These are phyloP conservation scores for Musca vetustissima DNA, from an alignment of 1,140 invertebrate genomes.

Conservation along the genomic window DNA sequence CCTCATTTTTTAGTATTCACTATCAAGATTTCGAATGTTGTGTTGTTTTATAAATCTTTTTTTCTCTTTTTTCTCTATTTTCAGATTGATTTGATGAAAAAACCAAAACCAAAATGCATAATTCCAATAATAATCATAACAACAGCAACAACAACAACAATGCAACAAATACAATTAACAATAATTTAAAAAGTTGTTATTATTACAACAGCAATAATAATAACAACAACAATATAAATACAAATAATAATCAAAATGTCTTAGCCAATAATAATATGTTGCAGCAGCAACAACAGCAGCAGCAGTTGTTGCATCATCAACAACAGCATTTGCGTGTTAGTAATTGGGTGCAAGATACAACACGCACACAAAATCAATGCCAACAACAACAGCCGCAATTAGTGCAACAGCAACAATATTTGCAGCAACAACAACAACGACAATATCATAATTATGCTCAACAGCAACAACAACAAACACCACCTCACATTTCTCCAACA, in stretches of 20 bases:
- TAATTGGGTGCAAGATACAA: slow-evolving; percentile 11
- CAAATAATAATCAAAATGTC: slow-evolving; percentile 35
- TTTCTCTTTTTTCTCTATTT: not conserved
- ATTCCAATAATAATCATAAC: slow-evolving; percentile 29
- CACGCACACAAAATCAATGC: slow-evolving; percentile 19
- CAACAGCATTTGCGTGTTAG: slow-evolving; percentile 27
- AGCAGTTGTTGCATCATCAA: slow-evolving; percentile 26
- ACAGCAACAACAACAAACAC: slow-evolving; percentile 13
- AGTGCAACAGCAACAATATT: slow-evolving; percentile 29
- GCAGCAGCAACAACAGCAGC: slow-evolving; percentile 34
- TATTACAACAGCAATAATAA: slow-evolving; percentile 19
- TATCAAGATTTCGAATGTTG: no score
- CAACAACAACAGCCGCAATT: slow-evolving; percentile 29
- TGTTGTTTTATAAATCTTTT: not conserved
- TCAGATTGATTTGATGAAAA: not conserved
- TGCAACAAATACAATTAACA: slow-evolving; percentile 36
- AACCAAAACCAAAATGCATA: slow-evolving; percentile 32
- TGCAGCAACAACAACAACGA: slow-evolving; percentile 31
- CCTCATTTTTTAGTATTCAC: no score
- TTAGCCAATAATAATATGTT: slow-evolving; percentile 31
- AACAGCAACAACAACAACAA: slow-evolving; percentile 32
- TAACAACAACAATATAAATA: slow-evolving; percentile 34
- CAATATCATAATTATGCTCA: slow-evolving; percentile 29
- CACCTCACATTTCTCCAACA: slow-evolving; percentile 21
- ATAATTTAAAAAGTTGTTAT: slow-evolving; percentile 22